Conservation (phyloP, 2,113 vertebrate genomes). For the Morone chrysops region DNA sequence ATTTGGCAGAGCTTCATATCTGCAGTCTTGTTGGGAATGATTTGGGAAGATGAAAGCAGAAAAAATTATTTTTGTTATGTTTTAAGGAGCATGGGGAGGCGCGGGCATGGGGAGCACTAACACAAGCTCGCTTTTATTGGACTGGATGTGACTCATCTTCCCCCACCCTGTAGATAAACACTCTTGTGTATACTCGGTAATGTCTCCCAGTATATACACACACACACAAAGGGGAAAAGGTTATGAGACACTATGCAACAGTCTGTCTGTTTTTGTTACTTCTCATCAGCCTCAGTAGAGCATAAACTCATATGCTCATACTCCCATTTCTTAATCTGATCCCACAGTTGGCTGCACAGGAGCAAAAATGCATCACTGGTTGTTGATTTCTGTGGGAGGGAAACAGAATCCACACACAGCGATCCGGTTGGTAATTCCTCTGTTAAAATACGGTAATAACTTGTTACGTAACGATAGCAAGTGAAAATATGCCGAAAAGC, state of each 20-base stretch:
- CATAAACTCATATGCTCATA: not conserved
- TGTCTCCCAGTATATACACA: constrained; percentile 29
- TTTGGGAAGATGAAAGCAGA: constrained; percentile 40
- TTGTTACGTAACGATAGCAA: not conserved
- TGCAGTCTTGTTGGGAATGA: constrained; percentile 37
- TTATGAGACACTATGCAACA: constrained; percentile 25
- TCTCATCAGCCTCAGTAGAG: constrained; percentile 13
- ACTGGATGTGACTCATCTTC: constrained; percentile 67
- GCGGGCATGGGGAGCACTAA: constrained; percentile 14
- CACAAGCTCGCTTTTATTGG: constrained; percentile 45
- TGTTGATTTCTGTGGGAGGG: not conserved
- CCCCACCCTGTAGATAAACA: constrained; percentile 69
- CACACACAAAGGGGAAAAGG: constrained; percentile 30
- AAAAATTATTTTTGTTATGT: constrained; percentile 19
- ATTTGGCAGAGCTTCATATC: constrained; percentile 18
- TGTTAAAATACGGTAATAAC: not conserved
- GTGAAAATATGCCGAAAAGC: not conserved
- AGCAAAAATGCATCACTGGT: not conserved
- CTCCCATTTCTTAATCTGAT: constrained; percentile 16
- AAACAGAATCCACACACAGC: not conserved
- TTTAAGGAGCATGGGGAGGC: constrained; percentile 35
- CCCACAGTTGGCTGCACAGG: not conserved
- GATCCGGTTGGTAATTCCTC: not conserved
- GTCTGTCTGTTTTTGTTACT: constrained; percentile 18
- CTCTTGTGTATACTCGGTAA: constrained; percentile 40